Percentiles rank a stretch among this genome's conserved stretches.
Conservation (phyloP, 2,113 vertebrate genomes). For the Vireo altiloquus region DNA sequence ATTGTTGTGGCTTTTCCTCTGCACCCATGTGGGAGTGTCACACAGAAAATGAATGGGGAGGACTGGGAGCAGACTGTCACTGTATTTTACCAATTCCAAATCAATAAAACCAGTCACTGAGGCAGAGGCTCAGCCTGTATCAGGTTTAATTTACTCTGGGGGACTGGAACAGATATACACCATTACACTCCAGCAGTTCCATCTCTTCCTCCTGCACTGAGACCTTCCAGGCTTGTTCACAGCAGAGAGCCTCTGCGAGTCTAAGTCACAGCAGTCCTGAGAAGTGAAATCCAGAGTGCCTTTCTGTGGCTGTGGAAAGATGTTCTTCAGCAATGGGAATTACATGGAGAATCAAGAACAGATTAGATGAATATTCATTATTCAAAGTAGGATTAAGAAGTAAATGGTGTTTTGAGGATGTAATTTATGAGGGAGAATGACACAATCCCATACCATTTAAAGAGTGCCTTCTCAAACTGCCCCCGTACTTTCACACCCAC, state of each 20-base stretch:
- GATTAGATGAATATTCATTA: conserved; percentile 20
- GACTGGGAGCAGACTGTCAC: fast-evolving
- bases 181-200: background rate
- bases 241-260: background rate
- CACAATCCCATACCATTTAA: conserved; percentile 31
- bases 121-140: background rate
- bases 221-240: background rate
- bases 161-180: background rate
- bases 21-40: background rate
- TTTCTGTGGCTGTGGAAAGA: background rate
- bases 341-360: background rate
- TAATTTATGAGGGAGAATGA: conserved; percentile 17
- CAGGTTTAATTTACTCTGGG: background rate
- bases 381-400: conserved; percentile 11
- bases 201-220: background rate
- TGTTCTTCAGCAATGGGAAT: background rate
- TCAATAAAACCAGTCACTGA: background rate
- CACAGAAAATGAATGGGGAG: background rate
- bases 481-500: conserved; percentile 22
- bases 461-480: conserved; percentile 22
- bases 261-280: background rate
- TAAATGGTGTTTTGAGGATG: conserved; percentile 8
- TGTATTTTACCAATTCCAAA: background rate
- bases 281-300: background rate
- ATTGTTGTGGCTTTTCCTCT: conserved; percentile 14